Conservation (phyloP, 2,888 invertebrate species). For the Malthinus seriepunctatus region DNA sequence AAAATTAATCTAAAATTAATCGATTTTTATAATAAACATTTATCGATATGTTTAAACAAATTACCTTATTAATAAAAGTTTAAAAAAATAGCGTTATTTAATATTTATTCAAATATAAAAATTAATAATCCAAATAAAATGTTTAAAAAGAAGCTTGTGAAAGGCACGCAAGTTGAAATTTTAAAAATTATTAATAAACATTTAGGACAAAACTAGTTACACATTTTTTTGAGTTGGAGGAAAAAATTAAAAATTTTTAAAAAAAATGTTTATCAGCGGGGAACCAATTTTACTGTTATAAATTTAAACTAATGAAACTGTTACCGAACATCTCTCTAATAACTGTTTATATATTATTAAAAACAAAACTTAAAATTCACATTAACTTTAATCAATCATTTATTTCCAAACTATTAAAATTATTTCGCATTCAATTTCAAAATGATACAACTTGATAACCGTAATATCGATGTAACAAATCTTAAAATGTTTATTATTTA, state of each 20-base stretch:
- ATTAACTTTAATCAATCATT: constrained; percentile 6
- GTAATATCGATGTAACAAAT: constrained; percentile 3
- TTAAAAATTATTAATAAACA: neutral
- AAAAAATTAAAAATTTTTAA: constrained; percentile 3
- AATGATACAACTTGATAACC: constrained; percentile 4
- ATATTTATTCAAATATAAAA: constrained; percentile 7
- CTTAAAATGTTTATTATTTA: neutral
- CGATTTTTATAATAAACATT: no score
- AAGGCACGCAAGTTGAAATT: neutral
- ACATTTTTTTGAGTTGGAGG: neutral
- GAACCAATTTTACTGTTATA: constrained; percentile 5
- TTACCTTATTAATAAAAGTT: neutral
- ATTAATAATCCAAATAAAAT: neutral
- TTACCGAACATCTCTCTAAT: constrained; percentile 1
- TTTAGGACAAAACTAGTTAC: constrained; percentile 8
- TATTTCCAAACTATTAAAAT: constrained; percentile 7
- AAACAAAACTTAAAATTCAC: constrained; percentile 5
- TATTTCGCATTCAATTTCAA: constrained; percentile 5
- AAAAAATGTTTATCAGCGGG: constrained; percentile 5
- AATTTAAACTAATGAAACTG: constrained; percentile 8
- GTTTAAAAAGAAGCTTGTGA: neutral
- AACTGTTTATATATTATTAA: constrained; percentile 4
- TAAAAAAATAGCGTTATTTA: constrained; percentile 1
- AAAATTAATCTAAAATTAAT: no score
- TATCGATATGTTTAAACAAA: no score